Evolutionary conservation across 30 jellyfish, hydroid and myxozoan species (phyloP), one percentile per base, ranked within the genome.

Genomic region (Cassiopea xamachana): DNA sequence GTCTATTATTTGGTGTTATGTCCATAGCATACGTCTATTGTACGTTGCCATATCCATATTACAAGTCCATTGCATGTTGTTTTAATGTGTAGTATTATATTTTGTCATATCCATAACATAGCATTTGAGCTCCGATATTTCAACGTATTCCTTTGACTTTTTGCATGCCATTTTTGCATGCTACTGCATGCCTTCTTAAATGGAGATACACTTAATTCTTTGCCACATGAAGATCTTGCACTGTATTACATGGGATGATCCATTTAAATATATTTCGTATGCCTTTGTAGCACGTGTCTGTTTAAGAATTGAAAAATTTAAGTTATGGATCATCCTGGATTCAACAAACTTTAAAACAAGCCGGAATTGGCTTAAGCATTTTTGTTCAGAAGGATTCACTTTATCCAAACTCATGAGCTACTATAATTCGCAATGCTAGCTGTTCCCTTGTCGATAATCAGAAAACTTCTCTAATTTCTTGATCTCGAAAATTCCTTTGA

Each of bases 261-360:
- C 80, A 71, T 71, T 9, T 71, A 43, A 71, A 71, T 14, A 71
- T 71, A 71, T 19, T 71, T 71, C 80, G 80, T 71, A 43, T 43
- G 10, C 27, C 80, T 71, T 4, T 71, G 80, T 71, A 71, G 17
- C 80, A 71, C 15, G 55, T 9, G 2, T 71, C 51, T 6, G 50
- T 16, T 71, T 27, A 43, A 27, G 10, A 18, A 18, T 19, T 6
- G n/a, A 71, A 55, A 43, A 43, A 71, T 10, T 68, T 68, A 68
- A 68, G n/a, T 18, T 44, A 4, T 68, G 46, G 77, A 71, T 71
- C 6, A 71, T 71, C 80, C 39, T 71, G 80, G 15, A 43, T 71
- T 71, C 74, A 64, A 64, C 14, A 14, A 6, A 6, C 8, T 14
- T 59, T 59, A 59, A 14, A 14, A 59, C 69, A 59, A 27, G 39